These are phyloP conservation scores for Elephantulus edwardii DNA, from an alignment of 2,113 vertebrate species.

Conservation along the genomic window DNA sequence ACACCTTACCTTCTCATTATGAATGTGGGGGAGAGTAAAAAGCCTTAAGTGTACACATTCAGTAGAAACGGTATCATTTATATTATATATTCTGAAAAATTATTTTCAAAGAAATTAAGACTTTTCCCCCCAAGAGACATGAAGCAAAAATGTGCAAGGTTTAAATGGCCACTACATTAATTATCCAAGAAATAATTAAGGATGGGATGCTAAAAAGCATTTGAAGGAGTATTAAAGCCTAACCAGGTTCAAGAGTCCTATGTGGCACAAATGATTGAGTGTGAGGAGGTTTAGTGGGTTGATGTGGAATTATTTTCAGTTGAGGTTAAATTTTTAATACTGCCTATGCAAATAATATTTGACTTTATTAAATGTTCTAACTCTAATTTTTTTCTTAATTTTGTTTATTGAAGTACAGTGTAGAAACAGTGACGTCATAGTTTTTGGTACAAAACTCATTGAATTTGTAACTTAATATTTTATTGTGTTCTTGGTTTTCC, in stretches of 20 bases:
- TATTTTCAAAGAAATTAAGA: background rate
- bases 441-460: background rate
- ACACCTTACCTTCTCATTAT: background rate
- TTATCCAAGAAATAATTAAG: constrained; percentile 15
- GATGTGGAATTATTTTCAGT: background rate
- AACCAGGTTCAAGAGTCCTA: background rate
- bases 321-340: background rate
- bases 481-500: background rate
- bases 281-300: background rate
- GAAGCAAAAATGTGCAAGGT: background rate
- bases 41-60: background rate
- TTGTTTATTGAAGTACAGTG: background rate
- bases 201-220: background rate
- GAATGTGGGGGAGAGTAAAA: background rate
- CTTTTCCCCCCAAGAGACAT: background rate
- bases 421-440: background rate
- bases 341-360: background rate
- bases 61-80: background rate
- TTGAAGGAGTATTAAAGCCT: background rate
- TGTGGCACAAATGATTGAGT: background rate
- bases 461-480: background rate
- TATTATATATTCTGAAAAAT: background rate
- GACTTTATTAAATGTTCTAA: background rate
- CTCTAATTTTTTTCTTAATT: background rate
- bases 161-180: background rate